Evolutionary conservation across 2,797 vertebrate genomes (phyloP).

Genomic region (Gouania willdenowi): DNA sequence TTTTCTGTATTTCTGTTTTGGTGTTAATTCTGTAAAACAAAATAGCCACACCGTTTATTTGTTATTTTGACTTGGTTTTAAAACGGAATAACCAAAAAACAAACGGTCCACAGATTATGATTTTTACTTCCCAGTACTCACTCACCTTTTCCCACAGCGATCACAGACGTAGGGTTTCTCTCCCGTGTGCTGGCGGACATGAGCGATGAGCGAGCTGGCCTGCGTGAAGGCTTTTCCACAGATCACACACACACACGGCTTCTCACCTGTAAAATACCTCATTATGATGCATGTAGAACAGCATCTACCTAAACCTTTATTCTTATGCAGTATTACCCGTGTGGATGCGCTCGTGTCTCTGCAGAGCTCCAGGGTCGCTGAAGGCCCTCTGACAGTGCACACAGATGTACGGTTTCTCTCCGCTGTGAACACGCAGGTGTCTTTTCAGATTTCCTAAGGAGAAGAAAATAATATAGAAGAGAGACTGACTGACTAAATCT

Average conservation of each 20-base stretch:
- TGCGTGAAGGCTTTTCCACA: slow-evolving; percentile 98
- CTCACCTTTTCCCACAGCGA: slow-evolving; percentile 95
- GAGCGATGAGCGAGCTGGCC: slow-evolving; percentile 96
- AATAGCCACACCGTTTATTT: no score
- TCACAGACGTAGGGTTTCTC: slow-evolving; percentile 98
- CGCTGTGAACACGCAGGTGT: slow-evolving; percentile 94
- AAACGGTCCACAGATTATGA: no score
- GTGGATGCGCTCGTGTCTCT: slow-evolving; percentile 95
- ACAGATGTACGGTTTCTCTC: slow-evolving; percentile 94
- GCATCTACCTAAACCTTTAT: not conserved
- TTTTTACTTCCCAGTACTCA: no score
- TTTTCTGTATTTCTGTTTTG: no score
- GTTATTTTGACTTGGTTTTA: no score
- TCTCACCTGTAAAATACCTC: slow-evolving; percentile 81
- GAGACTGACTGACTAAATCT: no score
- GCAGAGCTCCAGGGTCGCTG: slow-evolving; percentile 91
- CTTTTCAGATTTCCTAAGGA: slow-evolving; percentile 91
- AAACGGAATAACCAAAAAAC: no score
- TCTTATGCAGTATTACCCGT: slow-evolving; percentile 77
- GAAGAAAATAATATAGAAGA: not conserved
- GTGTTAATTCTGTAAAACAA: no score
- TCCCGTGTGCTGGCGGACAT: slow-evolving; percentile 95
- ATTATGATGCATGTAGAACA: not conserved
- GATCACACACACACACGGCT: slow-evolving; percentile 91
- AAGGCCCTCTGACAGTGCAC: slow-evolving; percentile 94